Evolutionary conservation across 1,140 invertebrate species (phyloP), one percentile per base, ranked within the genome.

Genomic region (Caenorhabditis tropicalis): DNA sequence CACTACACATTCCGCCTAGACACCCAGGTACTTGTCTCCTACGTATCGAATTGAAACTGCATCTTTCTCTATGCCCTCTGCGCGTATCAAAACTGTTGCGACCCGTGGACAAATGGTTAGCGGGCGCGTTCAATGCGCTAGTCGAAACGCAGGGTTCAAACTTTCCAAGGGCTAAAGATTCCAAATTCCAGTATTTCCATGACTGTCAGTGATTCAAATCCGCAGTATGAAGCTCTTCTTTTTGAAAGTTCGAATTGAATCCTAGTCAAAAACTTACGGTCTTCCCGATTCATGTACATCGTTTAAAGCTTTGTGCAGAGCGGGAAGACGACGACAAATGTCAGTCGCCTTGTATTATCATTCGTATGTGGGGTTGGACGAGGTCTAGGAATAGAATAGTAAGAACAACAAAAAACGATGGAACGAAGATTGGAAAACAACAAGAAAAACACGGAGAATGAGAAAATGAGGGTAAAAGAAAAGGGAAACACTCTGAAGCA

Each of bases 201-300:
- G 58, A 65, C 29, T 65, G 58, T 19, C 58, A 36, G 58, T 65
- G 58, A 65, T 65, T 65, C 31, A 65, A 39, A 33, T 19, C 31
- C n/a, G 19, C 58, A n/a, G 5, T 36, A 65, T 65, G 58, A 65
- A 65, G 58, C 31, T n/a, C 58, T 58, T 39, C 58, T 39, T 65
- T 65, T 65, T 65, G n/a, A 0, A 36, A 16, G 24, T 56, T 56
- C 29, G 10, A 5, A 19, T 5, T 51, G 5, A 4, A 56, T 2
- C 5, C 12, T 6, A 24, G 10, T n/a, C 0, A 27, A 74, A 74
- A 39, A 74, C 65, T 74, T 74, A 74, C 65, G 65, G 65, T 74
- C 65, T 74, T 74, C 65, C 65, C 65, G 65, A 27, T 74, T 74
- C 65, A 74, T 74, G n/a, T 74, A 74, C 65, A 74, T 74, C 21